Percentiles rank a stretch among this genome's conserved stretches.
phyloP scores from a whole-genome alignment of 2,888 invertebrate species.

The Stegophylla sp. region DNA sequence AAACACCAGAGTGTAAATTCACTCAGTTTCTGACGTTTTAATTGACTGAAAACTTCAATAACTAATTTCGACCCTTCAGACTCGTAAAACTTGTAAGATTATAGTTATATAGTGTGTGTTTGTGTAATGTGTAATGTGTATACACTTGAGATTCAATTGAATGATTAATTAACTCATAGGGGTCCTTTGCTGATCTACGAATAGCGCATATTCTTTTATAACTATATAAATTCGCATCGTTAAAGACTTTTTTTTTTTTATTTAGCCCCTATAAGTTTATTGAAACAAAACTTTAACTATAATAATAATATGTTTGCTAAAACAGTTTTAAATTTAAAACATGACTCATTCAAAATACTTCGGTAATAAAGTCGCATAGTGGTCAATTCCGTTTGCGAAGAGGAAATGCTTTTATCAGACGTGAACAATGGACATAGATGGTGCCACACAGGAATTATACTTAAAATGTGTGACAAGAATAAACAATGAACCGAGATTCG shows the following conservation, averaged over 20 bases:
- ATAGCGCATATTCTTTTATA: not conserved
- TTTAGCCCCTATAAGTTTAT: constrained; percentile 36
- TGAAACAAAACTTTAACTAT: constrained; percentile 1
- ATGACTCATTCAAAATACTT: constrained; percentile 13
- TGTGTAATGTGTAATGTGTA: no score
- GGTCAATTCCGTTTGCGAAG: constrained; percentile 18
- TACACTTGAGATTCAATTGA: constrained; percentile 23
- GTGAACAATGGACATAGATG: constrained; percentile 27
- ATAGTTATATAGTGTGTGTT: not conserved
- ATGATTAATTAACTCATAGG: constrained; percentile 15
- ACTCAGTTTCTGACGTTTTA: not conserved
- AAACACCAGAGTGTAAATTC: not conserved
- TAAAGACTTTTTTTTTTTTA: not conserved
- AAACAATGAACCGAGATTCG: constrained; percentile 2
- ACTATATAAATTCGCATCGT: constrained; percentile 2
- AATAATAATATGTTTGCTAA: no score
- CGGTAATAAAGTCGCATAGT: constrained; percentile 17
- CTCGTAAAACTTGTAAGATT: not conserved
- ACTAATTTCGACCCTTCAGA: not conserved
- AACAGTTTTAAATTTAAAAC: constrained; percentile 24
- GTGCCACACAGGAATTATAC: constrained; percentile 8
- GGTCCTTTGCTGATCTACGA: constrained; percentile 18
- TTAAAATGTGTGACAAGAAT: constrained; percentile 22
- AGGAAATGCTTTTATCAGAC: constrained; percentile 14
- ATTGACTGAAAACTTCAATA: not conserved